Evolutionary conservation across 2,113 vertebrate genomes (phyloP).

Genomic region (Panthera uncia): DNA sequence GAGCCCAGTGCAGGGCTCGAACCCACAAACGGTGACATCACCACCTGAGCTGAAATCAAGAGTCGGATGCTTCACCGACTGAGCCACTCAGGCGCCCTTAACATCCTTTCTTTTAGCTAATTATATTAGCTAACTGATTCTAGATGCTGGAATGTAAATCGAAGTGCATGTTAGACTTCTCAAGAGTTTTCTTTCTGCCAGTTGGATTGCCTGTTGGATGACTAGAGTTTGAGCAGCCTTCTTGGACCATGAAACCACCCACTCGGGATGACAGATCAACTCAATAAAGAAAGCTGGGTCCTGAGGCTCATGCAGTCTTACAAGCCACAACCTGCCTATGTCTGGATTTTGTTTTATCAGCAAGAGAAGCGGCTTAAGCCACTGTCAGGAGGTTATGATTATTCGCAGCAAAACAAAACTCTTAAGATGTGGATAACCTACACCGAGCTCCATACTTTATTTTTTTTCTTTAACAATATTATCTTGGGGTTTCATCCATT

Average conservation of each 20-base stretch:
- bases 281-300: neutral
- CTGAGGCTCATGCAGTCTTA: neutral
- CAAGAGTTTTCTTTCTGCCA: neutral
- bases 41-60: too few species aligned
- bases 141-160: neutral
- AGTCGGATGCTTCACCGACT: too few species aligned
- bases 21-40: too few species aligned
- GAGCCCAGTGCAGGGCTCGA: too few species aligned
- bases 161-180: neutral
- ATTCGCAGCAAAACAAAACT: neutral
- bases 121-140: neutral
- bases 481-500: neutral
- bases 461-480: neutral
- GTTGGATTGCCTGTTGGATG: neutral
- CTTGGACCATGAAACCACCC: neutral
- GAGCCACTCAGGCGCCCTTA: neutral
- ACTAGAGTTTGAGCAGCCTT: neutral
- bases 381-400: neutral
- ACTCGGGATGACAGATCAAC: neutral
- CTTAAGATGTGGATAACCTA: neutral
- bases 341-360: neutral
- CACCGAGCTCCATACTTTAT: too few species aligned
- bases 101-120: neutral
- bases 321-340: neutral
- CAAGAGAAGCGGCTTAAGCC: neutral